Evolutionary conservation across 2,888 invertebrate genomes (phyloP), one percentile per base, ranked within the genome.

Genomic region (Drosophila mimetica): DNA sequence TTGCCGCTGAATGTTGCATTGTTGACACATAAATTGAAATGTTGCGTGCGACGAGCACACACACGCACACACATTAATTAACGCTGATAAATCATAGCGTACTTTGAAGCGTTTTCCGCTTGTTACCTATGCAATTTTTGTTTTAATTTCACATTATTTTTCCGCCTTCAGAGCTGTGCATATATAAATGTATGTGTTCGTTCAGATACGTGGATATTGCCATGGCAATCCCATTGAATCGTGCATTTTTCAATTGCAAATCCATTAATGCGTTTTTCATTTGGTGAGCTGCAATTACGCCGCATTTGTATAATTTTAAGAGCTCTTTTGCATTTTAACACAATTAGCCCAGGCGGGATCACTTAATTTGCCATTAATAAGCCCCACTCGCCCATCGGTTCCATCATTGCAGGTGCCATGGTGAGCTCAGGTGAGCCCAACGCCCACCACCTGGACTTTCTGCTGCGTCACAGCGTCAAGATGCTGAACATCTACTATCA

Each of bases 401-500:
- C 7, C 5, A 22, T 63, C 25, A 9, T 28, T 73, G 16, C 54
- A 90, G 86, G 89, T 53, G 75, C 71, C 41, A 75, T 77, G 74
- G 51, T 79, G 64, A 71, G 77, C 73, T 74, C 76, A 7, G 81
- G 87, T 5, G 78, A 79, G 39, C 20, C 53, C 16, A 44, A 13
- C 58, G 20, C 54, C 74, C 44, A 58, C 61, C 88, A 83, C 28
- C 44, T 85, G 70, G 90, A 91, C 61, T 89, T 81, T 76, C 73
- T 91, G 71, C 84, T 91, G 74, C 85, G 82, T 61, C 92, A 92
- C 74, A 81, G 89, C 52, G 78, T 91, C 80, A 92, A 91, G 85
- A 85, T 92, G 75, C 89, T 92, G 52, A 92, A 91, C 78, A 91
- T 92, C 76, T 92, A 91, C 83, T 87, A 88, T 82, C 92, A 91